Conservation (phyloP, 64 coral and sea anemone species). For the Pachyseris speciosa region DNA sequence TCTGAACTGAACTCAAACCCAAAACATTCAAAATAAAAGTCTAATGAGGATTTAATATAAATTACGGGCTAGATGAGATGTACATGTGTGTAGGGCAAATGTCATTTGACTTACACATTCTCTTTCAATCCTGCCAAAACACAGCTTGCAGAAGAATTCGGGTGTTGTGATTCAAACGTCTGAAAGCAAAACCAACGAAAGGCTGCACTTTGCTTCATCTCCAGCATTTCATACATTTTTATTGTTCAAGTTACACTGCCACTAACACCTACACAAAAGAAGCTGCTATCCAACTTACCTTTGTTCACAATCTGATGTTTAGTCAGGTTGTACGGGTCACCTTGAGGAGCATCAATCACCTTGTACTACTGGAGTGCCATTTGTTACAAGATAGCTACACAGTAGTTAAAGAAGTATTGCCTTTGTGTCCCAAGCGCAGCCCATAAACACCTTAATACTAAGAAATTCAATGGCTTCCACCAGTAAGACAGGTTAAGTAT, state of each 20-base stretch:
- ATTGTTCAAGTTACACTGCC: no score
- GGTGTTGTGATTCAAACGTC: constrained; percentile 67
- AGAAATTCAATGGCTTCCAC: no score
- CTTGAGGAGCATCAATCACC: constrained; percentile 38
- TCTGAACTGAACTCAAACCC: no score
- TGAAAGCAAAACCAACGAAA: background rate
- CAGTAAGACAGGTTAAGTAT: no score
- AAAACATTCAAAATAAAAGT: no score
- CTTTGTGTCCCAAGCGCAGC: background rate
- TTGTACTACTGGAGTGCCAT: constrained; percentile 63
- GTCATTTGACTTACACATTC: constrained; percentile 78
- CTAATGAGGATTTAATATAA: no score
- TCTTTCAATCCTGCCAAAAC: constrained; percentile 82
- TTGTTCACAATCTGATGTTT: constrained; percentile 8
- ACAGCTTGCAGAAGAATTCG: constrained; percentile 75
- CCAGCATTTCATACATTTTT: no score
- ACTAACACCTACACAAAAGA: no score
- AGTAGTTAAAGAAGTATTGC: background rate
- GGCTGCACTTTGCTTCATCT: background rate
- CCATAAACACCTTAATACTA: no score
- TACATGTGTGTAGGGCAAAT: no score
- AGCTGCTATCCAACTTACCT: constrained; percentile 31
- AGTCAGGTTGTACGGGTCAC: constrained; percentile 53
- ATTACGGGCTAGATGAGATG: no score
- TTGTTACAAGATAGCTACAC: constrained; percentile 53